phyloP scores from a whole-genome alignment of 2,113 vertebrate species.

The Actenoides hombroni region DNA sequence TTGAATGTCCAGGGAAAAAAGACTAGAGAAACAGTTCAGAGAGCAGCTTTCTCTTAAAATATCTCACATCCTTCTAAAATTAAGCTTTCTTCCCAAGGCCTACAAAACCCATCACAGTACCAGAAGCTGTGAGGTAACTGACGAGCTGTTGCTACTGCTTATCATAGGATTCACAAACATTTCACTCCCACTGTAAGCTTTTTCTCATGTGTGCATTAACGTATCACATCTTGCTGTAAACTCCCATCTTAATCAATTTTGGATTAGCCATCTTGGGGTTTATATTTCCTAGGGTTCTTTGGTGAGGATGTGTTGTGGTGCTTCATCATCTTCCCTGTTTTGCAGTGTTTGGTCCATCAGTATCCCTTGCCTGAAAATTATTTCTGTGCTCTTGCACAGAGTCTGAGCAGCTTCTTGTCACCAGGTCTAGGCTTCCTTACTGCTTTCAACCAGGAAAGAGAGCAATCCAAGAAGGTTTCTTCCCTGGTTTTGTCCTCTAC shows the following conservation, averaged over 20 bases:
- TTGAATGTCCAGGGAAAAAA: neutral
- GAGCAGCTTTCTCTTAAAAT: neutral
- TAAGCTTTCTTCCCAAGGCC: neutral
- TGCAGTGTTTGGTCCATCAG: neutral
- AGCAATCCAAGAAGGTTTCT: neutral
- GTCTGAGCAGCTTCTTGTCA: neutral
- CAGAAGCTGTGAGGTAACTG: neutral
- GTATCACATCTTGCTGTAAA: neutral
- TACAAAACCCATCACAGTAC: neutral
- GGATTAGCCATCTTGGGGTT: fast-evolving
- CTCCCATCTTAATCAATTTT: neutral
- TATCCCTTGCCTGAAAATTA: neutral
- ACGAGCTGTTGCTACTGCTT: neutral
- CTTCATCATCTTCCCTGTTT: neutral
- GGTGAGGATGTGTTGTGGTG: neutral
- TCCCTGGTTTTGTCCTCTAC: neutral
- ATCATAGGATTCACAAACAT: fast-evolving
- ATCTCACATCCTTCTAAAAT: neutral
- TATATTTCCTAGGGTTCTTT: neutral
- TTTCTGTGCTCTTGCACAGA: neutral
- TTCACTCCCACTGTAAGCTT: neutral
- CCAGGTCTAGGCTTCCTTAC: neutral
- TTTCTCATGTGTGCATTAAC: neutral
- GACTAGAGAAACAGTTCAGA: neutral
- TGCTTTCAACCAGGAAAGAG: neutral